phyloP scores from a whole-genome alignment of 2,113 vertebrate species.

The Rousettus leschenaultii region DNA sequence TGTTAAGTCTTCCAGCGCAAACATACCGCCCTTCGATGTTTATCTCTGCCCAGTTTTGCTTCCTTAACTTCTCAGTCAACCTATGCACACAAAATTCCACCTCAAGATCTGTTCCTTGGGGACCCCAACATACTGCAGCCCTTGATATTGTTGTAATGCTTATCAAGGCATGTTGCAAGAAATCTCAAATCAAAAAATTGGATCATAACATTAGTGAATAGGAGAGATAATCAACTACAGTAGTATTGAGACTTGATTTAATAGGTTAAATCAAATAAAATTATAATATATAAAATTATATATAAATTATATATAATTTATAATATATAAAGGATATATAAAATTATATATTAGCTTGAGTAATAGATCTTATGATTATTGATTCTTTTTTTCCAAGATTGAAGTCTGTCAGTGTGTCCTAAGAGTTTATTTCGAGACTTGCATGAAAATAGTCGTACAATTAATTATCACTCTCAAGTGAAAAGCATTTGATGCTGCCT shows the following conservation, averaged over 20 bases:
- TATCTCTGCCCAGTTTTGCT: neutral
- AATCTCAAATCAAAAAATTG: neutral
- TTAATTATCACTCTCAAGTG: slow-evolving; percentile 36
- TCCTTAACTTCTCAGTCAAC: neutral
- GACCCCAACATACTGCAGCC: accelerated
- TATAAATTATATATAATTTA: no score
- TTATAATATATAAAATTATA: no score
- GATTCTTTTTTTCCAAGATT: neutral
- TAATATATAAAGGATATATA: no score
- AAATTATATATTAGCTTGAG: neutral
- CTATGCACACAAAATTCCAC: neutral
- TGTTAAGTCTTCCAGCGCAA: neutral
- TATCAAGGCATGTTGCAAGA: neutral
- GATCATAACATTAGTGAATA: neutral
- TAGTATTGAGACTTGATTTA: neutral
- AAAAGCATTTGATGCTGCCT: neutral
- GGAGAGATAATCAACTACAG: neutral
- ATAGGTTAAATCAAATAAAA: neutral
- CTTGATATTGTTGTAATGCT: neutral
- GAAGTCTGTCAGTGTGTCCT: neutral
- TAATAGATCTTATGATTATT: neutral
- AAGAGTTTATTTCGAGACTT: neutral
- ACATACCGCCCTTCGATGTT: neutral
- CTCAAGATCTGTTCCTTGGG: neutral
- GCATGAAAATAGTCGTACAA: slow-evolving; percentile 21